These are phyloP conservation scores for Spialia ferax DNA, from an alignment of 2,888 invertebrate genomes.

Conservation along the genomic window DNA sequence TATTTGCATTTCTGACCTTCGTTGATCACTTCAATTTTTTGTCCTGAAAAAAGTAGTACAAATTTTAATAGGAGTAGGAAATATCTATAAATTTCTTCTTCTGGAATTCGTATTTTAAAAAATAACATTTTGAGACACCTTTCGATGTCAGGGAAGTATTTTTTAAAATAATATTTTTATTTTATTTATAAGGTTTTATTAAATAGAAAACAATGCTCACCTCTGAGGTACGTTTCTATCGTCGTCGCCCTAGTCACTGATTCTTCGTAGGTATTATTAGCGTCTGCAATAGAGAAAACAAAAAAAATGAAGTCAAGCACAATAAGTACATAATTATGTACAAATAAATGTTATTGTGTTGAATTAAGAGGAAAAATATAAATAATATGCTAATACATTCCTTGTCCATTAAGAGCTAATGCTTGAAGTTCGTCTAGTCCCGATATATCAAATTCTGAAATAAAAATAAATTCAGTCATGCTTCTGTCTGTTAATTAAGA, in stretches of 20 bases:
- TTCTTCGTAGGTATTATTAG: not conserved
- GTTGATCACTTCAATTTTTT: conserved; percentile 38
- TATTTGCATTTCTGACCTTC: conserved; percentile 48
- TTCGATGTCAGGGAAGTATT: no score
- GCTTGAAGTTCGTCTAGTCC: conserved; percentile 72
- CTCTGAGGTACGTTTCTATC: not conserved
- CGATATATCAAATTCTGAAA: conserved; percentile 62
- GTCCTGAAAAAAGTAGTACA: conserved; percentile 40
- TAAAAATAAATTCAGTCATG: not conserved
- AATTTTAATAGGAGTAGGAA: no score
- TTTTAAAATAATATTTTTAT: no score
- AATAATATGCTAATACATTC: conserved; percentile 50
- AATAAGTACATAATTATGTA: not conserved
- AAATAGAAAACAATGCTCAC: not conserved
- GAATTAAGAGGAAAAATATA: not conserved
- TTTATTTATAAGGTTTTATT: no score
- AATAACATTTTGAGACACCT: no score
- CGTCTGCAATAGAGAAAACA: not conserved
- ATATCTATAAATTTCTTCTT: no score
- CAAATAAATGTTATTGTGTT: not conserved
- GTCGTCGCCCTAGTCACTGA: not conserved
- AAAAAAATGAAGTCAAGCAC: not conserved
- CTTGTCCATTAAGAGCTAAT: conserved; percentile 63
- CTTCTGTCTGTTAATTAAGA: not conserved
- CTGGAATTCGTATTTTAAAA: no score